Evolutionary conservation across 1,140 invertebrate species (phyloP).

Genomic region (Ganaspis sp.): DNA sequence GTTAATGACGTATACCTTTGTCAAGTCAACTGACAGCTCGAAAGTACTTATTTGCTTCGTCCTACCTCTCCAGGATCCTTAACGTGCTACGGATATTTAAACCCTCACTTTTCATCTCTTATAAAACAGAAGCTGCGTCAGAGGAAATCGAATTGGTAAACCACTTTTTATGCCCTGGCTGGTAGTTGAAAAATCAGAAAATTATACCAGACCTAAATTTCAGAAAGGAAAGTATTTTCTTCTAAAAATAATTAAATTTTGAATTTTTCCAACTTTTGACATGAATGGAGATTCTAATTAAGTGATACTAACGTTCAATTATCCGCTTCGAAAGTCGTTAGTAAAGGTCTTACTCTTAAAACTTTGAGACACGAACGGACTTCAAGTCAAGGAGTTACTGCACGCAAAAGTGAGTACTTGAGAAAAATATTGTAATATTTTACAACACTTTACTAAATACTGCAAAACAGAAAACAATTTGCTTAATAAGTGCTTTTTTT

Average conservation of each 20-base stretch:
- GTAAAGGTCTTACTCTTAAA: conserved; percentile 26
- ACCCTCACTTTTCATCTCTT: background rate
- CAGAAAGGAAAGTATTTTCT: too few species aligned
- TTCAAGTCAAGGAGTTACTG: background rate
- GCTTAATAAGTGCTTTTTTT: too few species aligned
- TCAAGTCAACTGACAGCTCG: conserved; percentile 42
- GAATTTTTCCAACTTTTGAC: background rate
- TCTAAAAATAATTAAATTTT: background rate
- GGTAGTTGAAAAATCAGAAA: background rate
- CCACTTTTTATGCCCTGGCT: background rate
- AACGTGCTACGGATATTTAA: background rate
- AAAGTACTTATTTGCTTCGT: conserved; percentile 43
- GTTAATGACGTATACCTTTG: conserved; percentile 44
- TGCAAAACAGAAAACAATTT: too few species aligned
- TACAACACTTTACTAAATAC: too few species aligned
- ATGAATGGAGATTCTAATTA: conserved; percentile 13
- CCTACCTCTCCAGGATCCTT: conserved; percentile 4
- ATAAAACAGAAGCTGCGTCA: background rate
- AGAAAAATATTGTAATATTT: background rate
- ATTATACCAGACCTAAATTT: background rate
- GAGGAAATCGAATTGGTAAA: background rate
- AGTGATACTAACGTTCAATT: conserved; percentile 40
- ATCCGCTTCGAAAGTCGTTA: conserved; percentile 47
- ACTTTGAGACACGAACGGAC: conserved; percentile 23
- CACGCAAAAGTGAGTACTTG: background rate